Conservation (phyloP, 2,797 vertebrate species). For the Malurus leucopterus region DNA sequence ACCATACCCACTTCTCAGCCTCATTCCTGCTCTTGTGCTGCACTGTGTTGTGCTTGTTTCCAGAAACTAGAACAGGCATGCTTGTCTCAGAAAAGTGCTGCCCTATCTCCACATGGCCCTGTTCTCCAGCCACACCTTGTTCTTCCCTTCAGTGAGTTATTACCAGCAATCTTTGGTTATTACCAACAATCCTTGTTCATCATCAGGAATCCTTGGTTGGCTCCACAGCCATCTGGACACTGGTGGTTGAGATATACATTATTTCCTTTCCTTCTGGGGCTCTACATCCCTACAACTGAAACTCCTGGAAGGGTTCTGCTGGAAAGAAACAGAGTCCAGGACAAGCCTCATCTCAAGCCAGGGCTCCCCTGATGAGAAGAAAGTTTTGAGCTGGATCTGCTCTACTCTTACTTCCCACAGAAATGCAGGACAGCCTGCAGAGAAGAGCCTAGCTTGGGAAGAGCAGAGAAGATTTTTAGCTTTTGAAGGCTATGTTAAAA, state of each 20-base stretch:
- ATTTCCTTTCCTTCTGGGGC: not conserved
- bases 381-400: not conserved
- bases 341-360: not conserved
- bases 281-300: not conserved
- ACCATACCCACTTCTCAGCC: not conserved
- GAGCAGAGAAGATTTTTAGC: not conserved
- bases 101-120: not conserved
- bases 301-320: not conserved
- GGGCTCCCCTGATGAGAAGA: not conserved
- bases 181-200: not conserved
- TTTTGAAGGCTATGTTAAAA: not conserved
- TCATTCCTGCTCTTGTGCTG: not conserved
- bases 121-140: not conserved
- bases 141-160: fast-evolving
- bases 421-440: not conserved
- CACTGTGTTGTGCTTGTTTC: too few species aligned
- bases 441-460: not conserved
- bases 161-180: not conserved
- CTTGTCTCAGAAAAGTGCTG: not conserved
- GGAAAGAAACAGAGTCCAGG: not conserved
- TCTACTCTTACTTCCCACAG: not conserved
- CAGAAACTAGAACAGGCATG: not conserved
- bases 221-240: not conserved
- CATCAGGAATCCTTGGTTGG: not conserved
- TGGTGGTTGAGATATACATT: not conserved